Evolutionary conservation across 2,797 vertebrate species (phyloP).

Genomic region (Psittacula echo): DNA sequence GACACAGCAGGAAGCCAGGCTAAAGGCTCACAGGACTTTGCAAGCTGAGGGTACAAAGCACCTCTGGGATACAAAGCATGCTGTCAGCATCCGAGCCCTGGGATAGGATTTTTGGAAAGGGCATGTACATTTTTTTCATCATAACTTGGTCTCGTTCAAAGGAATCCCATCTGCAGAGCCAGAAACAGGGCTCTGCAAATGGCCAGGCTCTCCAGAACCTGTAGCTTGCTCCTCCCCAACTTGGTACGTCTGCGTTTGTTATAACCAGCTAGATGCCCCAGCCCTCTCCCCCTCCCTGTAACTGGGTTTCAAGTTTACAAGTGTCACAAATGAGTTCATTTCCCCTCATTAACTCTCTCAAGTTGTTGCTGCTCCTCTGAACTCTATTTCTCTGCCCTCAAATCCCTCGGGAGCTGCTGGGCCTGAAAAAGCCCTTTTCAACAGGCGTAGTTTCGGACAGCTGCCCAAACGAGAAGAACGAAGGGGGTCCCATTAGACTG

Average conservation of each 20-base stretch:
- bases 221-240: neutral
- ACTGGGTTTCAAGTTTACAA: slow-evolving; percentile 24
- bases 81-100: neutral
- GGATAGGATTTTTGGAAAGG: neutral
- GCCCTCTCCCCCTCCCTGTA: neutral
- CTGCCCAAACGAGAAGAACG: neutral
- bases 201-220: neutral
- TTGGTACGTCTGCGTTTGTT: neutral
- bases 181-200: neutral
- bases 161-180: neutral
- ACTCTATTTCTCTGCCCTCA: slow-evolving; percentile 17
- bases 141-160: neutral
- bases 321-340: slow-evolving; percentile 53
- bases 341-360: slow-evolving; percentile 50
- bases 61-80: neutral
- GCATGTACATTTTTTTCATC: neutral
- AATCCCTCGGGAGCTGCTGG: neutral
- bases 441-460: neutral
- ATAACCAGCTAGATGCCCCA: neutral
- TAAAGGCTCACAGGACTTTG: neutral
- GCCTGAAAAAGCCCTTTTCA: neutral
- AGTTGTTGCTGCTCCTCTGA: neutral
- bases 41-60: neutral
- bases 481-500: neutral
- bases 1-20: neutral